A percentile compares a stretch with the other conserved stretches of the same genome.
Evolutionary conservation across 2,797 vertebrate genomes (phyloP).

Genomic region (Darevskia nairensis): DNA sequence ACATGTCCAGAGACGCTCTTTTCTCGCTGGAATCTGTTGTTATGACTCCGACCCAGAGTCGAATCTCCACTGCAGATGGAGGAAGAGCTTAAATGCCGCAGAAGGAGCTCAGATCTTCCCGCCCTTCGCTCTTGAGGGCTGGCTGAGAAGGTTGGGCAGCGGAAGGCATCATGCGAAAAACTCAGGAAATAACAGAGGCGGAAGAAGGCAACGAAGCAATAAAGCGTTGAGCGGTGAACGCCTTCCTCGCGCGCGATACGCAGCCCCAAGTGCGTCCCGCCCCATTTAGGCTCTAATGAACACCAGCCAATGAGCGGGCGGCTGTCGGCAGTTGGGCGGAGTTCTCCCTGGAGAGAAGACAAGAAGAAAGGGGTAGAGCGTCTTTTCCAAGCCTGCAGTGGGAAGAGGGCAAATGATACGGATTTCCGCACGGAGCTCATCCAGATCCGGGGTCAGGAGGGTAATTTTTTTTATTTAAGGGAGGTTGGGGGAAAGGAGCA

Average conservation of each 20-base stretch:
- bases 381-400: neutral
- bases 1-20: neutral
- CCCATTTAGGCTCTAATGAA: no score
- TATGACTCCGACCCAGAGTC: neutral
- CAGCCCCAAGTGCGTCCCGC: neutral
- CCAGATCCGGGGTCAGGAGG: neutral
- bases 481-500: neutral
- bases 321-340: no score
- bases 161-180: neutral
- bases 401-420: fast-evolving
- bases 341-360: neutral
- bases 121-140: neutral
- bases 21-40: neutral
- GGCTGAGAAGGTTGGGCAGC: neutral
- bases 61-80: neutral
- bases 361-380: neutral
- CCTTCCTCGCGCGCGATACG: neutral
- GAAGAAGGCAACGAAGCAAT: neutral
- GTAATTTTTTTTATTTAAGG: neutral
- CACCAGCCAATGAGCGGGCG: neutral
- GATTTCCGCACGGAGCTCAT: neutral
- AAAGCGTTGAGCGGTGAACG: neutral
- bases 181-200: neutral
- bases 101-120: neutral
- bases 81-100: neutral